Evolutionary conservation across 2,888 invertebrate species (phyloP).

Genomic region (Melanostoma scalare): DNA sequence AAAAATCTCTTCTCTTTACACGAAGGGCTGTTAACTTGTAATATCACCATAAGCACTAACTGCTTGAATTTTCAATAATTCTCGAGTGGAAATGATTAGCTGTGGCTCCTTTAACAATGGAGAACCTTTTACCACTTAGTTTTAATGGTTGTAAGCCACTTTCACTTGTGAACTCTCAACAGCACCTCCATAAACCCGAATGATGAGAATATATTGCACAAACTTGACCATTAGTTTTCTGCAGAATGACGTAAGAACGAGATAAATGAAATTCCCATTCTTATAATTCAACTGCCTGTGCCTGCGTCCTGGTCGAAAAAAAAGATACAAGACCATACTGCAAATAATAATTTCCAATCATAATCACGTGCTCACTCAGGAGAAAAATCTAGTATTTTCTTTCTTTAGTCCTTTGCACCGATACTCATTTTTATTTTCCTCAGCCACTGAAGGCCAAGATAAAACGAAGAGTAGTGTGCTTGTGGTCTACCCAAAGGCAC

Average conservation of each 20-base stretch:
- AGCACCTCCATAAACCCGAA: slow-evolving; percentile 33
- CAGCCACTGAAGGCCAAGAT: neutral
- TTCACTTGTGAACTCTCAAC: slow-evolving; percentile 4
- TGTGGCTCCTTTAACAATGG: neutral
- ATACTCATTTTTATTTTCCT: slow-evolving; percentile 9
- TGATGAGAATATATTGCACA: slow-evolving; percentile 56
- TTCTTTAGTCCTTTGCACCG: slow-evolving; percentile 16
- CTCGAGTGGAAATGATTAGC: slow-evolving; percentile 22
- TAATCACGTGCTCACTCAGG: slow-evolving; percentile 11
- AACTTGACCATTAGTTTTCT: neutral
- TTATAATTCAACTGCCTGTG: neutral
- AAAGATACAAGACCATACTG: slow-evolving; percentile 12
- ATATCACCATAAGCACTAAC: slow-evolving; percentile 16
- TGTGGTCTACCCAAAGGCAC: slow-evolving; percentile 28
- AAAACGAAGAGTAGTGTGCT: neutral
- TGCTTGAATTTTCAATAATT: slow-evolving; percentile 50
- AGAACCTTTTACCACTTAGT: slow-evolving; percentile 19
- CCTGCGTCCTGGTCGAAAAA: neutral
- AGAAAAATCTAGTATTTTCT: slow-evolving; percentile 22
- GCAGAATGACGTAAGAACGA: neutral
- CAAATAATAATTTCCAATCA: slow-evolving; percentile 1
- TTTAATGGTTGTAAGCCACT: slow-evolving; percentile 18
- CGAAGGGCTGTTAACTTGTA: neutral
- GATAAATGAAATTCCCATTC: slow-evolving; percentile 35
- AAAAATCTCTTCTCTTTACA: neutral